These are phyloP conservation scores for Menidia menidia DNA, from an alignment of 2,797 vertebrate genomes.

Conservation along the genomic window DNA sequence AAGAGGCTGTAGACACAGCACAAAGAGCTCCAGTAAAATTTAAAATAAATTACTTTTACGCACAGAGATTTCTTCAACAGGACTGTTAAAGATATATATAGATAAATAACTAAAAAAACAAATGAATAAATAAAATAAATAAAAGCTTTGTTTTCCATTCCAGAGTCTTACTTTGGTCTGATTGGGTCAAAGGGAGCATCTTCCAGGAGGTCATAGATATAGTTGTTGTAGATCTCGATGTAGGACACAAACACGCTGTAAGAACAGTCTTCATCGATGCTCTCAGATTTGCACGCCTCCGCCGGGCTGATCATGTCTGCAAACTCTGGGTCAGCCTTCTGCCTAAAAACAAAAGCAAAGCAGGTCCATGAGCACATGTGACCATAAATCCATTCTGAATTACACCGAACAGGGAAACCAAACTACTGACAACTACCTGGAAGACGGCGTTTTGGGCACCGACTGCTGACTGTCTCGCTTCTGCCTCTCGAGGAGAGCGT, in stretches of 20 bases:
- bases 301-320: constrained; percentile 92
- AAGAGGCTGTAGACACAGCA: background rate
- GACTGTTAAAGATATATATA: background rate
- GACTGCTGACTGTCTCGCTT: constrained; percentile 86
- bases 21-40: background rate
- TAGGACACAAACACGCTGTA: constrained; percentile 97
- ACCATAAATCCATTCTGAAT: background rate
- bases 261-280: constrained; percentile 94
- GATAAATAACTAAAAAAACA: too few species aligned
- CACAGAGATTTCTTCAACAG: background rate
- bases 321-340: constrained; percentile 91
- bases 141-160: background rate
- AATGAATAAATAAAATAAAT: background rate
- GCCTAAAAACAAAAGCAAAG: constrained; percentile 70
- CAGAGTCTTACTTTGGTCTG: constrained; percentile 90
- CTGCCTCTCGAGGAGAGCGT: constrained; percentile 93
- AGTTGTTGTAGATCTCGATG: constrained; percentile 98
- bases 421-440: constrained; percentile 78
- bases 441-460: constrained; percentile 84
- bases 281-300: constrained; percentile 87
- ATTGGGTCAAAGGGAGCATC: constrained; percentile 88
- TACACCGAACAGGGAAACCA: background rate
- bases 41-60: background rate
- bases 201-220: constrained; percentile 96
- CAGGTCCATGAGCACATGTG: background rate